phyloP scores from a whole-genome alignment of 2,797 vertebrate genomes.

The Rhincodon typus region DNA sequence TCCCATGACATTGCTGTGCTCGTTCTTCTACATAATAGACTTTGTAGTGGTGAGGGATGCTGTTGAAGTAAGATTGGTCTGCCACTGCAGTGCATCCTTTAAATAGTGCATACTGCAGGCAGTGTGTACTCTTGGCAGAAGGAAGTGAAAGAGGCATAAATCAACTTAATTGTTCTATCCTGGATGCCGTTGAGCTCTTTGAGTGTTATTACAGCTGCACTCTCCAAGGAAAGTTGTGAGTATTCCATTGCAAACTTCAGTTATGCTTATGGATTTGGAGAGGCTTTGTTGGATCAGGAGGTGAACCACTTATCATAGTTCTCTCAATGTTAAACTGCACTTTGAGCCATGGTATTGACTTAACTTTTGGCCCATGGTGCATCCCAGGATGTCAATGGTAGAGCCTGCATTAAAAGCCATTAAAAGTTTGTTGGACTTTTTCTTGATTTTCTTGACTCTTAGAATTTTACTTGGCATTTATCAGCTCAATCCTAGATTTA shows the following conservation, averaged over 20 bases:
- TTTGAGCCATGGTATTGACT: not conserved
- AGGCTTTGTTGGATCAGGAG: not conserved
- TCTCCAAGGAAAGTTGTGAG: not conserved
- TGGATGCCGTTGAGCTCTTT: not conserved
- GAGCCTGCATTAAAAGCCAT: not conserved
- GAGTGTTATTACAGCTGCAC: not conserved
- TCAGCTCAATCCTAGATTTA: too few species aligned
- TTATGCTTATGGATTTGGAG: not conserved
- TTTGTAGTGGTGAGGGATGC: not conserved
- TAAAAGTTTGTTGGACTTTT: not conserved
- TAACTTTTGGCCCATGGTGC: not conserved
- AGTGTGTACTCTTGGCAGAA: not conserved
- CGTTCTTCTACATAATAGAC: not conserved
- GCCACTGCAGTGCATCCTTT: not conserved
- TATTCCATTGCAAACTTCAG: not conserved
- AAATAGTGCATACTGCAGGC: not conserved
- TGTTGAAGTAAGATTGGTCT: not conserved
- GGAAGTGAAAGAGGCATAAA: not conserved
- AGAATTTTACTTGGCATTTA: not conserved
- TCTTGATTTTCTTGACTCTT: not conserved
- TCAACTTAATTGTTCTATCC: not conserved
- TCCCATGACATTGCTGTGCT: not conserved
- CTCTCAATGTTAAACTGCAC: not conserved
- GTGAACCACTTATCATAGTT: not conserved
- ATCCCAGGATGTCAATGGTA: not conserved